A percentile compares a stretch with the other conserved stretches of the same genome.
Evolutionary conservation across 2,113 vertebrate species (phyloP).

Genomic region (Halcyon malimbica): DNA sequence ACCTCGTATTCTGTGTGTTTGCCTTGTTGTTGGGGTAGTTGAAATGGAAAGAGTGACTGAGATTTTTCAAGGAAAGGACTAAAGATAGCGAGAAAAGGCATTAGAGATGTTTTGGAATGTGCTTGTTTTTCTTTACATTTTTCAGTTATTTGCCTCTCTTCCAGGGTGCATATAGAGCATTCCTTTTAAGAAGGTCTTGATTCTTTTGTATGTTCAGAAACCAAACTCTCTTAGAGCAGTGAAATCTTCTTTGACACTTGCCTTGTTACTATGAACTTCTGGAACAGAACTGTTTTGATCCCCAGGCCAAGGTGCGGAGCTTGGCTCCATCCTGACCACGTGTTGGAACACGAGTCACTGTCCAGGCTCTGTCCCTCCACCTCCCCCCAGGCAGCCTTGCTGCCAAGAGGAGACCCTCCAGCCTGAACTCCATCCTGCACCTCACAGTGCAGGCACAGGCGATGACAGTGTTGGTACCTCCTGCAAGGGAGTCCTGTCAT

Average conservation of each 20-base stretch:
- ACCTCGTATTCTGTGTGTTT: neutral
- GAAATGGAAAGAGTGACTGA: neutral
- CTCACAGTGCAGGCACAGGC: accelerated
- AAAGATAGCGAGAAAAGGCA: neutral
- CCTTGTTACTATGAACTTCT: neutral
- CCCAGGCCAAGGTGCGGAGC: neutral
- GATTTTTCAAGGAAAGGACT: slow-evolving; percentile 1
- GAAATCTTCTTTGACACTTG: neutral
- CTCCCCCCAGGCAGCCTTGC: neutral
- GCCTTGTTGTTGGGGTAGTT: neutral
- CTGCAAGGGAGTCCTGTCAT: neutral
- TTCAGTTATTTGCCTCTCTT: neutral
- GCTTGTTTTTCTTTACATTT: neutral
- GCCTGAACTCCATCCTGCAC: neutral
- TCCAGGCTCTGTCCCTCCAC: neutral
- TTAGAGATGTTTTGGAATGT: neutral
- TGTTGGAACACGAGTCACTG: neutral
- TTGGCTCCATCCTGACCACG: neutral
- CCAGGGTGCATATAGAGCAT: neutral
- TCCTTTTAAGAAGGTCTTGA: neutral
- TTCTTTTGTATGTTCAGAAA: neutral
- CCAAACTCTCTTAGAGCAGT: neutral
- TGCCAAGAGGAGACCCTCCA: neutral
- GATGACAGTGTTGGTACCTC: neutral
- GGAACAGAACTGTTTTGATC: neutral